Base-by-base conservation (phyloP, 1,140 invertebrate species). In the Piezodorus guildinii region DNA sequence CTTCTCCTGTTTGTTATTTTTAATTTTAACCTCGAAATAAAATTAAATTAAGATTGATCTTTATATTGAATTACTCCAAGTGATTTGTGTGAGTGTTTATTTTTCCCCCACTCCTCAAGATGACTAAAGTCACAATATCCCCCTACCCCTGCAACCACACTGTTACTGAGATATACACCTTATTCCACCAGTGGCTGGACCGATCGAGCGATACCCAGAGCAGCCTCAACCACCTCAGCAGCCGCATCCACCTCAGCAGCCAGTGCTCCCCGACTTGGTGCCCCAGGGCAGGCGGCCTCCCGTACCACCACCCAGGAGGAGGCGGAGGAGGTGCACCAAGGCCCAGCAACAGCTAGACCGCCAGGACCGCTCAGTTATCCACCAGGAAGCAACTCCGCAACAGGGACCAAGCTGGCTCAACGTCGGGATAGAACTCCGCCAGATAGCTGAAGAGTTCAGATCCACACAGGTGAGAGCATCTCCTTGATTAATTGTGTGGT, bases 371-470 rank as follows among this genome's bases (percentile, higher is more conserved):
- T 23, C 19, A 25, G 17, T 45, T 23, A 15, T 43, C 1, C 62
- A 27, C 15, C 23, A 19, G 19, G 4, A 17, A 0, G 23, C 52
- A 21, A 46, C 43, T 12, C 61, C 43, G 23, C 21, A 23, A 44
- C 46, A 49, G 27, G 51, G 25, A 23, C 21, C 25, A 9, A 60
- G 59, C 23, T 74, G 73, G 72, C 71, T 68, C 64, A 69, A 72
- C 66, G 71, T 73, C 64, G 70, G 72, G 62, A 63, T 69, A 44
- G 68, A 69, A 23, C 62, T 71, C 14, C 62, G 70, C 46, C 71
- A 70, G 62, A 69, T 71, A 58, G 68, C 68, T 27, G 71, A 71
- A 58, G 70, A 72, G 39, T 71, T 71, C 67, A 64, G 59, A 52
- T 23, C 62, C 65, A 43, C 52, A 58, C 52, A 44, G 64, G 66